A percentile compares a stretch with the other conserved stretches of the same genome.
Conservation (phyloP, 2,888 invertebrate species). For the Axea sp. region DNA sequence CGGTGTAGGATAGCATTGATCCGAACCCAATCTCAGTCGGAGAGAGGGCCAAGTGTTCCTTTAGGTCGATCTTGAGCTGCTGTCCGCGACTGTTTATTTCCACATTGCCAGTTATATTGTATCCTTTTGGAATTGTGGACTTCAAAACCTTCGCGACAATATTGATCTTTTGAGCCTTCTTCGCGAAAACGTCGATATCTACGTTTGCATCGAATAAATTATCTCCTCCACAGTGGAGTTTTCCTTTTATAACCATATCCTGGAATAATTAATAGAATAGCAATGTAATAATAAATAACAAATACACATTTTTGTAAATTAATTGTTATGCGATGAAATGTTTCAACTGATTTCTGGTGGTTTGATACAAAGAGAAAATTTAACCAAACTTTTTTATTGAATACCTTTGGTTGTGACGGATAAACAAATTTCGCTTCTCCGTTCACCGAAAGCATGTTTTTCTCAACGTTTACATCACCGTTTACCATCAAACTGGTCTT, state of each 20-base stretch:
- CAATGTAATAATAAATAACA: too few relatives aligned
- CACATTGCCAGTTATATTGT: conserved; percentile 77
- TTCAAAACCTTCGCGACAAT: conserved; percentile 73
- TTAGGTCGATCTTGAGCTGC: conserved; percentile 74
- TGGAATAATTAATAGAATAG: conserved; percentile 18
- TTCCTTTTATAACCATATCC: conserved; percentile 80
- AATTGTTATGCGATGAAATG: too few relatives aligned
- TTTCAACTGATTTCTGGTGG: too few relatives aligned
- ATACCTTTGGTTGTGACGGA: conserved; percentile 84
- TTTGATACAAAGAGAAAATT: too few relatives aligned
- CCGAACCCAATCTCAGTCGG: conserved; percentile 73
- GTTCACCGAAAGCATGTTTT: conserved; percentile 79
- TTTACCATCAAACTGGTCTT: conserved; percentile 82
- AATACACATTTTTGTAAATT: too few relatives aligned
- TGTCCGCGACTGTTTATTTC: conserved; percentile 80
- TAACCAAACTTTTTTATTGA: too few relatives aligned
- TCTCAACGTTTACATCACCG: conserved; percentile 81
- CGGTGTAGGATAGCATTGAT: conserved; percentile 72
- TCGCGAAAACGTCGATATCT: conserved; percentile 83
- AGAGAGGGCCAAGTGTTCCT: conserved; percentile 74
- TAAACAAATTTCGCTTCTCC: conserved; percentile 84
- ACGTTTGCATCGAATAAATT: conserved; percentile 77
- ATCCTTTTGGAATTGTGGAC: conserved; percentile 71
- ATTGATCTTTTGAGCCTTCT: conserved; percentile 82
- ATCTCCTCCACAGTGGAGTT: conserved; percentile 78